Evolutionary conservation across 2,797 vertebrate species (phyloP).

Genomic region (Acipenser ruthenus): DNA sequence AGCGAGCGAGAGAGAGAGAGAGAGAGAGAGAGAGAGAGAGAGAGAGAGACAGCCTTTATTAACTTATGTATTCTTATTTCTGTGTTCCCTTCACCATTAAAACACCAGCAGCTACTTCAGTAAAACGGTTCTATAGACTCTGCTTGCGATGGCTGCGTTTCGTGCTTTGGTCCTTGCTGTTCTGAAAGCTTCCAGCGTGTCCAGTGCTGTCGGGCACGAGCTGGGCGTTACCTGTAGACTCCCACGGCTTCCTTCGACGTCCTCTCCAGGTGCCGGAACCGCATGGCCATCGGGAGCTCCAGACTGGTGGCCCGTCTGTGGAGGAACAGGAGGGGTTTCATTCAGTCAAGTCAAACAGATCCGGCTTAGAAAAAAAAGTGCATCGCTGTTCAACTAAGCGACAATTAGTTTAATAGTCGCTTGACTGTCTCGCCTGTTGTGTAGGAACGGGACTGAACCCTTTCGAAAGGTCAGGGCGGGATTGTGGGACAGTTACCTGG

Average conservation of each 20-base stretch:
- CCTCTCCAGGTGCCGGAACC: constrained; percentile 83
- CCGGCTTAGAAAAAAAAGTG: too few species aligned
- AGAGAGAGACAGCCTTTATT: not conserved
- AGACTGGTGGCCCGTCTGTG: constrained; percentile 80
- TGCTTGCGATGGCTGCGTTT: not conserved
- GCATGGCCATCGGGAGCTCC: constrained; percentile 92
- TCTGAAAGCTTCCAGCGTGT: not conserved
- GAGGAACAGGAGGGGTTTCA: not conserved
- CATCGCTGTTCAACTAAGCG: too few species aligned
- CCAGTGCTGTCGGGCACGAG: not conserved
- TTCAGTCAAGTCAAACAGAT: too few species aligned
- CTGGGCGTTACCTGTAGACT: constrained; percentile 72
- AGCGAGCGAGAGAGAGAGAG: too few species aligned
- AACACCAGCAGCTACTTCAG: not conserved
- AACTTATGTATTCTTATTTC: not conserved
- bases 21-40: not conserved
- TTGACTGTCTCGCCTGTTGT: too few species aligned
- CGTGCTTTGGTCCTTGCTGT: not conserved
- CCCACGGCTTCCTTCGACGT: constrained; percentile 91
- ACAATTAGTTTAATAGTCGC: too few species aligned
- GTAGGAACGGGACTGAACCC: too few species aligned
- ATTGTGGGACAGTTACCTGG: constrained; percentile 54
- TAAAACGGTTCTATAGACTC: not conserved
- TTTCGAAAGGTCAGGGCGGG: too few species aligned
- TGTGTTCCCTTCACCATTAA: not conserved